Evolutionary conservation across 2,113 vertebrate species (phyloP).

Genomic region (Microtus montanus): DNA sequence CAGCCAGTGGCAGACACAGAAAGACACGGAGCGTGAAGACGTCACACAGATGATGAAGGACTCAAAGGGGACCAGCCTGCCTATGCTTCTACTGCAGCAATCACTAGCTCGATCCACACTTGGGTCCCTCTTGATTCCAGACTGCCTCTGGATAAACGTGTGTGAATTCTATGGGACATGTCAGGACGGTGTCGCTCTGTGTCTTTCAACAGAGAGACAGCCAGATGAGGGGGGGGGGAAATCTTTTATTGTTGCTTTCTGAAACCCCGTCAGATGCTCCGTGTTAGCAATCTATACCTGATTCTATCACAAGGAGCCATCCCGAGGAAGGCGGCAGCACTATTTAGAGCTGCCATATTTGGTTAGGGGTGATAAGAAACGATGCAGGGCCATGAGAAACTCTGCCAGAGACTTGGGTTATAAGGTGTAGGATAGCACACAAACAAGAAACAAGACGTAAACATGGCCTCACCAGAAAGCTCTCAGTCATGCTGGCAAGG

Average conservation of each 20-base stretch:
- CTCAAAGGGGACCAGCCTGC: not conserved
- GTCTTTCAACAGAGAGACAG: constrained; percentile 40
- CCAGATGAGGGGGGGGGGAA: not conserved
- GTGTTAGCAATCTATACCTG: constrained; percentile 88
- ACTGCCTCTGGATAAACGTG: not conserved
- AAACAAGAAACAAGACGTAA: constrained; percentile 53
- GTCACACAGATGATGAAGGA: not conserved
- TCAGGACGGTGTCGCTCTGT: not conserved
- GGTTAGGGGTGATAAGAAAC: constrained; percentile 82
- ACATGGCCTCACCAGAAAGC: constrained; percentile 66
- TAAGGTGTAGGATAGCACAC: constrained; percentile 76
- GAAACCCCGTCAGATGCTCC: constrained; percentile 82
- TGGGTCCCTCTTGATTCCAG: not conserved
- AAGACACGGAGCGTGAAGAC: not conserved
- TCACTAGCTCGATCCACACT: not conserved
- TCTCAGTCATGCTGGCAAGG: constrained; percentile 73
- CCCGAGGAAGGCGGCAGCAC: constrained; percentile 86
- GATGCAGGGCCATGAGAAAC: constrained; percentile 65
- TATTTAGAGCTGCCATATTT: constrained; percentile 85
- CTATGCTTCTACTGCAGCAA: not conserved
- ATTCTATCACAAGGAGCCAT: constrained; percentile 89
- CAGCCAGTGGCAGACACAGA: not conserved
- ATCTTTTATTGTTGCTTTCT: constrained; percentile 56
- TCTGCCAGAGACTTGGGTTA: constrained; percentile 69
- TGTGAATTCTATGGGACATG: not conserved